These are phyloP conservation scores for Trichonephila clavata DNA, from an alignment of 1,140 invertebrate species.

Conservation along the genomic window DNA sequence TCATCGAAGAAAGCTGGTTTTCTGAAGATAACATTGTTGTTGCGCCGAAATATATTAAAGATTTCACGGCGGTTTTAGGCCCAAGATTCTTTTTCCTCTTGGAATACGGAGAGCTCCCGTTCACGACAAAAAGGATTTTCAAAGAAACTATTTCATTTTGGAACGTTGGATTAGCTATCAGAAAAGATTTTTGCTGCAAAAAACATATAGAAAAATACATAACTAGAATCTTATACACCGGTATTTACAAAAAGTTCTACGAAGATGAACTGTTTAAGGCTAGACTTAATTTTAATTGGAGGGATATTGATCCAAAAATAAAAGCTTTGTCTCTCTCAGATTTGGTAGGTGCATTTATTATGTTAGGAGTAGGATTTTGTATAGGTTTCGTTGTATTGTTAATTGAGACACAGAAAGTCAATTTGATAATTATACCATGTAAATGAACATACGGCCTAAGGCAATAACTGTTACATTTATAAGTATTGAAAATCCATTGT, in stretches of 20 bases:
- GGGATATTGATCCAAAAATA: background rate
- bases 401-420: background rate
- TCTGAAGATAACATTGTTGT: background rate
- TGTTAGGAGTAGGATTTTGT: background rate
- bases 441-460: no score
- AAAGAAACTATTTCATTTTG: conserved; percentile 16
- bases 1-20: background rate
- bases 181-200: conserved; percentile 48
- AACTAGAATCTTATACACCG: background rate
- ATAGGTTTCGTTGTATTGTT: background rate
- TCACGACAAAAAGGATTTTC: conserved; percentile 16
- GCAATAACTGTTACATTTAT: no score
- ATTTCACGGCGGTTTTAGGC: background rate
- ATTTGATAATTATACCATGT: no score
- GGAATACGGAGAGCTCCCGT: conserved; percentile 8
- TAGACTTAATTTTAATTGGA: background rate
- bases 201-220: background rate
- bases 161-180: conserved; percentile 34
- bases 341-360: conserved; percentile 41
- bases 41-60: background rate
- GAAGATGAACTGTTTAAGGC: background rate
- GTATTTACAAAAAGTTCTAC: conserved; percentile 33
- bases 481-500: no score
- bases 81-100: conserved; percentile 41
- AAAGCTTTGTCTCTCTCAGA: background rate